Base-by-base conservation (phyloP, 92 coral and sea anemone genomes). In the Epizoanthus illoricatus region DNA sequence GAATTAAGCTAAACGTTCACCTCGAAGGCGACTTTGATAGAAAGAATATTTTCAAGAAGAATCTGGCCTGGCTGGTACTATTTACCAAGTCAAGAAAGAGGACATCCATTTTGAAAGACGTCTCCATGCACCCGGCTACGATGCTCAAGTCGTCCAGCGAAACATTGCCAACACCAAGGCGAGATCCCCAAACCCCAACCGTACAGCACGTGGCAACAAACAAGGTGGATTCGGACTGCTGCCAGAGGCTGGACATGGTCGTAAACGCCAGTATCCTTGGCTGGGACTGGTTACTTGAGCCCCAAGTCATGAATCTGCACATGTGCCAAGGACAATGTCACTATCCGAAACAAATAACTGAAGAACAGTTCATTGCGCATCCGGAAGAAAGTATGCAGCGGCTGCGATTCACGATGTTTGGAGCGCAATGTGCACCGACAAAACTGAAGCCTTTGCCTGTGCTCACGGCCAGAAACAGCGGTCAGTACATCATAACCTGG, bases 401-500 rank as follows among this genome's bases (percentile, higher is more conserved):
- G 13, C 41, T 43, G 7, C 81, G 71, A 54, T 41, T 8, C 18
- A 41, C 69, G 18, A 42, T 61, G 23, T 43, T 58, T 20, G 24
- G 59, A 62, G 64, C 47, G 65, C 9, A 1, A 4, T 76, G 81
- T 28, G 52, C 36, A 5, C 72, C 82, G 52, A 78, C 19, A 9
- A 11, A 78, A 58, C 20, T 4, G 23, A 78, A 62, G 40, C 71
- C 71, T n/a, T 41, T 42, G 71, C 59, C 72, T n/a, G 3, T 78
- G 39, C 59, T 78, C 40, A 63, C 17, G 21, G 60, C 71, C 17
- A 42, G 23, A 19, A 57, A 7, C 21, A 36, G 40, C 65, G 82
- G 69, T 63, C 82, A 62, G 59, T 78, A 43, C 28, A 43, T 43
- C 13, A 78, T 78, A 10, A 40, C 71, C 59, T 78, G 82, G 82